These are phyloP conservation scores for Sclerodermus sp. DNA, from an alignment of 2,888 invertebrate species.

Conservation along the genomic window DNA sequence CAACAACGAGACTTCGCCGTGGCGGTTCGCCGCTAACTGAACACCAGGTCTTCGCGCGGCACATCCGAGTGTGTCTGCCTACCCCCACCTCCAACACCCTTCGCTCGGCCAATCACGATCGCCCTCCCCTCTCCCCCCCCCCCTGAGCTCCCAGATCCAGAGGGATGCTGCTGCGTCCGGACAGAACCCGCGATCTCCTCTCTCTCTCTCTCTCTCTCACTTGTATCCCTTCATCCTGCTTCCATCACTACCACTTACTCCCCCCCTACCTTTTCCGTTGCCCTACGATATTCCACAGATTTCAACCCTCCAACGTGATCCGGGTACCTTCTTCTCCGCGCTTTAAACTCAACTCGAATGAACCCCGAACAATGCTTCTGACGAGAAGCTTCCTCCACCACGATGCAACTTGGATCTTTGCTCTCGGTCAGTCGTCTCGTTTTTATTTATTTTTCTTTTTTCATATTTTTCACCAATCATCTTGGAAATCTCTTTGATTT, in stretches of 20 bases:
- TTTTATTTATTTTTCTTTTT: no score
- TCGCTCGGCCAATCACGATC: neutral
- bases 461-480: slow-evolving; percentile 10
- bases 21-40: slow-evolving; percentile 56
- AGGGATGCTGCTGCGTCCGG: slow-evolving; percentile 7
- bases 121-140: slow-evolving; percentile 23
- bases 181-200: slow-evolving; percentile 5
- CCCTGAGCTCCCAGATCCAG: slow-evolving; percentile 3
- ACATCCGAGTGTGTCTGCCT: slow-evolving; percentile 26
- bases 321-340: no score
- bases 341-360: no score
- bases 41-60: slow-evolving; percentile 33
- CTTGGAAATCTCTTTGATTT: no score
- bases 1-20: slow-evolving; percentile 28
- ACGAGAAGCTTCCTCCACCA: no score
- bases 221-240: slow-evolving; percentile 6
- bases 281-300: no score
- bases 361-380: no score
- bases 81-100: slow-evolving; percentile 13
- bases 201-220: slow-evolving; percentile 6
- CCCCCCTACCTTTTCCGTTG: slow-evolving; percentile 19
- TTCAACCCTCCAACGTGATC: no score
- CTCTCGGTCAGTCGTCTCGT: no score
- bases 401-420: no score
- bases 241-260: slow-evolving; percentile 17